Percentiles rank a stretch among this genome's conserved stretches.
phyloP scores from a whole-genome alignment of 2,113 vertebrate species.

The Sorex araneus region DNA sequence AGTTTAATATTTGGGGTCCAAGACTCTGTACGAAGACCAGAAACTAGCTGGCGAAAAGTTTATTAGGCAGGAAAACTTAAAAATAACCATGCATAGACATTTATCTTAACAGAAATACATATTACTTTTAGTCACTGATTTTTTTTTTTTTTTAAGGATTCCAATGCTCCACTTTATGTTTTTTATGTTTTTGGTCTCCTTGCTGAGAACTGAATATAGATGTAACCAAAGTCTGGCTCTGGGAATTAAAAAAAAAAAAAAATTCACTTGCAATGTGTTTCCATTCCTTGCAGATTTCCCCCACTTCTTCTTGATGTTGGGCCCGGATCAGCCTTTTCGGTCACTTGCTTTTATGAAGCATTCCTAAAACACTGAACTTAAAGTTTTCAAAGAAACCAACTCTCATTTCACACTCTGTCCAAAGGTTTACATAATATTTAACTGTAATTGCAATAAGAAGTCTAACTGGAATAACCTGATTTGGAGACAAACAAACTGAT shows the following conservation, averaged over 20 bases:
- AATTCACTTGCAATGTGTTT: neutral
- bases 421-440: conserved; percentile 81
- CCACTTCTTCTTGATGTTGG: neutral
- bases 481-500: conserved; percentile 78
- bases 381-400: conserved; percentile 68
- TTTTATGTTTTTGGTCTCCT: neutral
- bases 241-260: too few species aligned
- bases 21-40: neutral
- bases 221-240: too few species aligned
- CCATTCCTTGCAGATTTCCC: neutral
- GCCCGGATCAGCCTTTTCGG: neutral
- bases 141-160: neutral
- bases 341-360: conserved; percentile 40
- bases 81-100: neutral
- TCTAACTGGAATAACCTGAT: conserved; percentile 84
- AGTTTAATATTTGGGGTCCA: neutral
- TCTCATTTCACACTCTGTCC: conserved; percentile 63
- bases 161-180: neutral
- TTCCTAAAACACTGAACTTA: conserved; percentile 60
- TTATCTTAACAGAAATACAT: neutral
- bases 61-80: neutral
- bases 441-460: conserved; percentile 74
- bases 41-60: neutral
- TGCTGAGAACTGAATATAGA: too few species aligned
- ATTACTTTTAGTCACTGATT: neutral